Percentiles rank a stretch among this genome's conserved stretches.
These are phyloP conservation scores for Phaethornis superciliosus DNA, from an alignment of 2,113 vertebrate species.

Conservation along the genomic window DNA sequence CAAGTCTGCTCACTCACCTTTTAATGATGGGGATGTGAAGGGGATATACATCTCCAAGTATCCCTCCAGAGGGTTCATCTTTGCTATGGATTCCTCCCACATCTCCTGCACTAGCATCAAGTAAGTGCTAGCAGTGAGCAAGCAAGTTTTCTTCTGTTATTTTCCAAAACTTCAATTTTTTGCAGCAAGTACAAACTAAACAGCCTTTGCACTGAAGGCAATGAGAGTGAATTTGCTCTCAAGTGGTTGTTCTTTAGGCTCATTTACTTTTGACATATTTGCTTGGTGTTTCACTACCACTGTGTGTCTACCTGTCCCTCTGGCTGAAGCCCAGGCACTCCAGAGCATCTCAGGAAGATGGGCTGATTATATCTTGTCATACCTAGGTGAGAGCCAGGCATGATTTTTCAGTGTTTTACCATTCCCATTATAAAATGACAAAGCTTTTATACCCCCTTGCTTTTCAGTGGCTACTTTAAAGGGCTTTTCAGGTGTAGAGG, in stretches of 20 bases:
- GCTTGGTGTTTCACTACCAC: constrained; percentile 53
- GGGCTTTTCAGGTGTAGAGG: constrained; percentile 4
- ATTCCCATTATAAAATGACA: constrained; percentile 29
- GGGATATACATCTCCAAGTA: background rate
- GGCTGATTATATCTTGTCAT: constrained; percentile 58
- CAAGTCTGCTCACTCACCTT: background rate
- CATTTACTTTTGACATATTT: constrained; percentile 72
- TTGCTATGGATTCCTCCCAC: background rate
- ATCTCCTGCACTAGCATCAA: background rate
- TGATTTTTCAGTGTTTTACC: constrained; percentile 64
- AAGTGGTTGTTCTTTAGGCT: constrained; percentile 71
- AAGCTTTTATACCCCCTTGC: constrained; percentile 1
- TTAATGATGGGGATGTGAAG: background rate
- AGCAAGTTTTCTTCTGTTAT: constrained; percentile 42
- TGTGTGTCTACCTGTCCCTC: constrained; percentile 17
- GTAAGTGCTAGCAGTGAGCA: constrained; percentile 22
- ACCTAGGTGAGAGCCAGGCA: background rate
- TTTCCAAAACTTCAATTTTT: background rate
- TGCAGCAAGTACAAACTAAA: constrained; percentile 46
- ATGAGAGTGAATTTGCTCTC: constrained; percentile 60
- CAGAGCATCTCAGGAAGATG: constrained; percentile 54
- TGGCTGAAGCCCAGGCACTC: constrained; percentile 59
- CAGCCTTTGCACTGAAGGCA: constrained; percentile 62
- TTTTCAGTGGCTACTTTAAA: background rate
- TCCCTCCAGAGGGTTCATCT: background rate